phyloP scores from a whole-genome alignment of 2,888 invertebrate genomes.

The Heliconius ismenius region DNA sequence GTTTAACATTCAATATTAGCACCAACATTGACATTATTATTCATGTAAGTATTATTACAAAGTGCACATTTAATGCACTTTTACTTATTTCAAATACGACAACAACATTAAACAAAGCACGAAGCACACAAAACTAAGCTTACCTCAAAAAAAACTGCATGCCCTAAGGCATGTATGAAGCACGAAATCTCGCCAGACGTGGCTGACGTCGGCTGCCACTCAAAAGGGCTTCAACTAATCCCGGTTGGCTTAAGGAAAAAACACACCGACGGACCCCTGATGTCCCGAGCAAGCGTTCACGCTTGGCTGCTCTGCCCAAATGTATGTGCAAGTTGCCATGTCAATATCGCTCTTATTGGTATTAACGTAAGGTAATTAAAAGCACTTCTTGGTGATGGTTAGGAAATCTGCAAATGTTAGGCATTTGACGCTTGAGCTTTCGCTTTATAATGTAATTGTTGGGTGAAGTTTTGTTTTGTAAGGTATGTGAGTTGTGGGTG shows the following conservation, averaged over 20 bases:
- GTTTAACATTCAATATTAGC: no score
- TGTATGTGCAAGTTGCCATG: conserved; percentile 22
- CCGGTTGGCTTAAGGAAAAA: conserved; percentile 79
- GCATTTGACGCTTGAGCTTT: conserved; percentile 78
- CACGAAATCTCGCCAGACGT: conserved; percentile 58
- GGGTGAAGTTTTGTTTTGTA: conserved; percentile 67
- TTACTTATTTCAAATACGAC: conserved; percentile 20
- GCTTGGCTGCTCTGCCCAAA: conserved; percentile 65
- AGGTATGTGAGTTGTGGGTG: conserved; percentile 54
- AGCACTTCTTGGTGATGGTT: conserved; percentile 15
- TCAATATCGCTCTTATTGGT: conserved; percentile 46
- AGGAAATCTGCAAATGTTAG: conserved; percentile 49
- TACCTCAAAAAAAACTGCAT: conserved; percentile 48
- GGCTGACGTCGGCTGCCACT: conserved; percentile 81
- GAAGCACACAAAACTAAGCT: conserved; percentile 3
- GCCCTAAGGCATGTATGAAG: conserved; percentile 50
- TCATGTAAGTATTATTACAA: background rate
- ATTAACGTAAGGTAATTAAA: conserved; percentile 10
- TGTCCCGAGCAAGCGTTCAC: conserved; percentile 75
- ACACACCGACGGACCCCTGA: conserved; percentile 74
- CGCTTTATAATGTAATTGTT: conserved; percentile 76
- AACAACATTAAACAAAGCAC: conserved; percentile 16
- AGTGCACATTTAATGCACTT: background rate
- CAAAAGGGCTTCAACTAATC: conserved; percentile 80
- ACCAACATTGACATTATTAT: background rate